Base-by-base conservation (phyloP, 2,888 invertebrate species). In the Marronus borbonicus region DNA sequence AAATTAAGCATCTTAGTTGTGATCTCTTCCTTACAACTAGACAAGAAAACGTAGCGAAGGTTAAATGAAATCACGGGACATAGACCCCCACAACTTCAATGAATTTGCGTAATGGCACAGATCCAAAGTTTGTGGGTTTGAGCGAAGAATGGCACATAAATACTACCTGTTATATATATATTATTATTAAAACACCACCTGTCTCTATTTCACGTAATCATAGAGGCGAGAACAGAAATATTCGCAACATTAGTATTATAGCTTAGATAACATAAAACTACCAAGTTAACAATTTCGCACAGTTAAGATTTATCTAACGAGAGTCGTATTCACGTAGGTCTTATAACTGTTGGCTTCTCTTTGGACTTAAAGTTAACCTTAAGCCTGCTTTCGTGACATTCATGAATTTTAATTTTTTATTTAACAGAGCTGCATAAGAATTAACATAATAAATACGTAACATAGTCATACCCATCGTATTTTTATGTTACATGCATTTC, bases 61-160 rank as follows among this genome's bases (percentile, higher is more conserved):
- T 44, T 52, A 52, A 5, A n/a, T n/a, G n/a, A 52, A 52, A 5
- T 52, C 52, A n/a, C 52, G 52, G 52, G 3, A 52, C 52, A 7
- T 52, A 52, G 52, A 52, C 52, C 52, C 52, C n/a, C 17, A 58
- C 8, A 39, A 66, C 44, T 66, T 62, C 65, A 66, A 44, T 66
- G 65, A 66, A 66, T 44, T 66, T 66, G 39, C 20, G 20, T 20
- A 20, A 17, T 66, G 65, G 44, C 65, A 66, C n/a, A 5, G 65
- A 44, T 66, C 65, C 65, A 66, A 36, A 39, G 39, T 17, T 20
- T 44, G 44, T 44, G 39, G 20, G 17, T 66, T 65, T 58, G 55
- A 66, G 20, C 39, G 65, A 66, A 66, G 65, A 66, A 44, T n/a
- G n/a, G 39, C 39, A 31, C 20, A 66, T 66, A 44, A 44, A 66